Conservation (phyloP, 2,797 vertebrate species). For the Florisuga fusca region DNA sequence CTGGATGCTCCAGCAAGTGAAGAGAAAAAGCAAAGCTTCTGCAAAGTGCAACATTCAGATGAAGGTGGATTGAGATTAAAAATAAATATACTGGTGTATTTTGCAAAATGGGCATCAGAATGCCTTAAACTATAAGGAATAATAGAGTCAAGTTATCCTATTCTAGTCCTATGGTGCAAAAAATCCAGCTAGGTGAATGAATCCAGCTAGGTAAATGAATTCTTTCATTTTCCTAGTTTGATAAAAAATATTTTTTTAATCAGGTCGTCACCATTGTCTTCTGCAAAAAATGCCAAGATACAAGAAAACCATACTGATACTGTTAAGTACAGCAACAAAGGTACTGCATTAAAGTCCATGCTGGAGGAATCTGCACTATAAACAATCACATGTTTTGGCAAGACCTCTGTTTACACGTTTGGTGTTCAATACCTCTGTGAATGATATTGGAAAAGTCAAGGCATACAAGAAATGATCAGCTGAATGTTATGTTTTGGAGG, state of each 20-base stretch:
- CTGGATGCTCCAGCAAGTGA: not conserved
- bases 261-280: not conserved
- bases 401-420: not conserved
- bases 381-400: not conserved
- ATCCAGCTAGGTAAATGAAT: not conserved
- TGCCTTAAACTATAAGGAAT: not conserved
- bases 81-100: not conserved
- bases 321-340: not conserved
- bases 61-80: constrained; percentile 16
- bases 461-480: not conserved
- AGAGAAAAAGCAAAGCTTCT: constrained; percentile 16
- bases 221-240: not conserved
- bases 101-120: constrained; percentile 9
- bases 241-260: not conserved
- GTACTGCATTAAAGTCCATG: not conserved
- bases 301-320: not conserved
- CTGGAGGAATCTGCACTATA: not conserved
- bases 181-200: not conserved
- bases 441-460: not conserved
- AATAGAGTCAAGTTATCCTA: not conserved
- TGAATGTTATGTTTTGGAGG: not conserved
- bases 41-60: not conserved
- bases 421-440: not conserved
- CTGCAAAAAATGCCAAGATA: not conserved
- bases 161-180: not conserved